Base-by-base conservation (phyloP, 2,797 vertebrate species). In the Nasua narica region DNA sequence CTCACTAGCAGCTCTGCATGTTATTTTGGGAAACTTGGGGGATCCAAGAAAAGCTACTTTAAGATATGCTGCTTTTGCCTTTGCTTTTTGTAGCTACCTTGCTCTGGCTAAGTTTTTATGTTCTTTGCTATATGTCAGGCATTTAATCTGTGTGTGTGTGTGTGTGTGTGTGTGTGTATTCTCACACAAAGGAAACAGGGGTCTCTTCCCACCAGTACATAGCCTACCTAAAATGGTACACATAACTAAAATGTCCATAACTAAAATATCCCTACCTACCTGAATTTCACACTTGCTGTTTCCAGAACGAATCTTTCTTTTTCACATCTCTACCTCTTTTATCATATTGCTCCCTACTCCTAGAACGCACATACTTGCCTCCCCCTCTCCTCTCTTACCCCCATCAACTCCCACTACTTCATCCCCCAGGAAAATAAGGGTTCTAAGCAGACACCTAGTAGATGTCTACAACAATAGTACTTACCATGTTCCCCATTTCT, bases 31-130 rank as follows among this genome's bases (percentile, higher is more conserved):
- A 78, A 88, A 93, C 11, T 32, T 92, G 40, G 18, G 19, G 40
- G 27, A 95, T 83, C 29, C 46, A 88, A 81, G 87, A 93, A 93
- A 94, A 95, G 67, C 70, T 70, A 56, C n/a, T 90, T 32, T 52
- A 77, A 69, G 46, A 94, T 84, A 81, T 27, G 46, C 18, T 72
- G 15, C 32, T 93, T 93, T 43, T 96, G 70, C 54, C 62, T 46
- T 74, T 91, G 37, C 43, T 87, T 72, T 35, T 81, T 58, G 18
- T 52, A 40, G 13, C n/a, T 87, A 62, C 69, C 18, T 90, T 79
- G n/a, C 4, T 92, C 90, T n/a, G 37, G 23, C 37, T 46, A 69
- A 86, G 21, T 93, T 86, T 95, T n/a, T 65, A n/a, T 76, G 62
- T 16, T 93, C 32, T 76, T 84, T 77, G 37, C 37, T 83, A 87